Conservation (phyloP, 2,888 invertebrate species). For the Sialis lutaria region DNA sequence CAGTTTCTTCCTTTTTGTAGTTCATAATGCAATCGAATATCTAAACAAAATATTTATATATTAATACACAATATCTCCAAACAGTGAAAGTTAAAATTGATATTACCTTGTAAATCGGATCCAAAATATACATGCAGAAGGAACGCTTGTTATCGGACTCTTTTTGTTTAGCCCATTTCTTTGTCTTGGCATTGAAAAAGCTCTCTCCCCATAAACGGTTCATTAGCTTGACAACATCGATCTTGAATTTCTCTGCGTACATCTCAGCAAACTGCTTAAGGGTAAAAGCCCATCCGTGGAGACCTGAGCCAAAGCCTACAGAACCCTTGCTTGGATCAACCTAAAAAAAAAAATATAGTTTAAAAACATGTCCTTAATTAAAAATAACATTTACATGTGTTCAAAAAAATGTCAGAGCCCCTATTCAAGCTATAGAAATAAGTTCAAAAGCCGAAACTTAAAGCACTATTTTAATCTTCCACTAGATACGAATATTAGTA, state of each 20-base stretch:
- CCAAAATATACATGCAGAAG: conserved; percentile 97
- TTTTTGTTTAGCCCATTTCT: conserved; percentile 95
- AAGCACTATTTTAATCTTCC: too few relatives aligned
- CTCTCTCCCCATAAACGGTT: conserved; percentile 97
- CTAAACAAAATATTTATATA: conserved; percentile 7
- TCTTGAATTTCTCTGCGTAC: conserved; percentile 98
- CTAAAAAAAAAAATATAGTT: conserved; percentile 19
- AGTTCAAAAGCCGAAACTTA: too few relatives aligned
- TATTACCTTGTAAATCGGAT: conserved; percentile 90
- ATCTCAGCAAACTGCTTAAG: conserved; percentile 98
- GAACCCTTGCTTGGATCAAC: conserved; percentile 96
- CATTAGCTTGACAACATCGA: conserved; percentile 94
- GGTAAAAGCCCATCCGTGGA: conserved; percentile 99
- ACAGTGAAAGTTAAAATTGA: conserved; percentile 7
- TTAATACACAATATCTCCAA: not conserved
- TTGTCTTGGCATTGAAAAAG: conserved; percentile 92
- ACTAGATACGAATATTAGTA: not conserved
- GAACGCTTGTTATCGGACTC: conserved; percentile 87
- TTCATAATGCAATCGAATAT: conserved; percentile 44
- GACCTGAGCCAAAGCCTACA: conserved; percentile 98
- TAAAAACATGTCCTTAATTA: too few relatives aligned
- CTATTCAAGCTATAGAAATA: too few relatives aligned
- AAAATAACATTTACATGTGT: conserved; percentile 1
- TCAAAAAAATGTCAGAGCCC: conserved; percentile 2
- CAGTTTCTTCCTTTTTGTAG: conserved; percentile 71